Conservation (phyloP, 2,797 vertebrate genomes). For the Furcifer pardalis region DNA sequence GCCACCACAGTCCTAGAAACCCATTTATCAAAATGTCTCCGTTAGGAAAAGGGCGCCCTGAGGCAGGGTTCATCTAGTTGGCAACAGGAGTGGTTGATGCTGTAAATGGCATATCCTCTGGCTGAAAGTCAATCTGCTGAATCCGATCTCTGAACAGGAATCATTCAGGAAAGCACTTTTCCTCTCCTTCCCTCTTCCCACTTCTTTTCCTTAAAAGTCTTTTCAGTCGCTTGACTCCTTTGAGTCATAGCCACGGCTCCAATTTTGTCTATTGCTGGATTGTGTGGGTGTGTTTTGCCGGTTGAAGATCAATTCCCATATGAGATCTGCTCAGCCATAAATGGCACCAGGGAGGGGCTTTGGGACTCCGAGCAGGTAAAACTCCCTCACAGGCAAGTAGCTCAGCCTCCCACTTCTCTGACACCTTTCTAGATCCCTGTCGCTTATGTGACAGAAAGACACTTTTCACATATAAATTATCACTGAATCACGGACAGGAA, state of each 20-base stretch:
- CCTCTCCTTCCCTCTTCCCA: background rate
- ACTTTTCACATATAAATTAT: background rate
- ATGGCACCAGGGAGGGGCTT: background rate
- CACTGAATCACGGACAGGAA: background rate
- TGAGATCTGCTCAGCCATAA: background rate
- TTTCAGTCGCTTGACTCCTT: background rate
- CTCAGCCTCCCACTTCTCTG: background rate
- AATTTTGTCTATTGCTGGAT: no score
- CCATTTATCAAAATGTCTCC: constrained; percentile 2
- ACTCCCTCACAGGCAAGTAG: background rate
- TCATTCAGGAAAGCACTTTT: background rate
- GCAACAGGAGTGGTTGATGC: background rate
- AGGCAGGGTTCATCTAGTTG: background rate
- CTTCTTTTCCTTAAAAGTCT: background rate
- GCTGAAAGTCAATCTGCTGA: background rate
- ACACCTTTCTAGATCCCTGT: background rate
- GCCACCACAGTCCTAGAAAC: no score
- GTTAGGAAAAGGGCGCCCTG: background rate
- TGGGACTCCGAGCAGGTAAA: background rate
- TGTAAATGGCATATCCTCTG: background rate
- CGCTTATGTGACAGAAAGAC: background rate
- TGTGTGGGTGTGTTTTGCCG: background rate
- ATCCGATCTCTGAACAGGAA: background rate
- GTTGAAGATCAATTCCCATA: background rate
- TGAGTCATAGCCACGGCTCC: background rate